These are phyloP conservation scores for Pelochelys cantorii DNA, from an alignment of 2,797 vertebrate genomes.

Conservation along the genomic window DNA sequence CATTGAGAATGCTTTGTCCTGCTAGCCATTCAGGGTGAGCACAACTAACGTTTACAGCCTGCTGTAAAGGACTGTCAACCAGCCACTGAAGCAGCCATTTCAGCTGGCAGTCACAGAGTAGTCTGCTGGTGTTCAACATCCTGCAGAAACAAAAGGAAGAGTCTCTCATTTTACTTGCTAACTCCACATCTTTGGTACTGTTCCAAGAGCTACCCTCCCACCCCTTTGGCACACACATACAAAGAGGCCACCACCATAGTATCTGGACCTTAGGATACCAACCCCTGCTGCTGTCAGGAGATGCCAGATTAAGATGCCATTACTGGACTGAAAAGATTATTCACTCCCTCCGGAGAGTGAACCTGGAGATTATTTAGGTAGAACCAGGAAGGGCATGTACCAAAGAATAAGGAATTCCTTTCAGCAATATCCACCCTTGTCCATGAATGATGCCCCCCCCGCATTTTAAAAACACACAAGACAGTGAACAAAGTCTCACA, in stretches of 20 bases:
- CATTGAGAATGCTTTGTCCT: conserved; percentile 84
- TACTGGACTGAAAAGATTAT: background rate
- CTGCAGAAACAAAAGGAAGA: conserved; percentile 74
- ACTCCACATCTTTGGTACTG: rapidly evolving
- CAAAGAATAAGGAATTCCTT: background rate
- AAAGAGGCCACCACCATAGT: background rate
- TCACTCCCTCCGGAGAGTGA: background rate
- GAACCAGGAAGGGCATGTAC: background rate
- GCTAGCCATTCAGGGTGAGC: conserved; percentile 89
- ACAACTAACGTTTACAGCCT: conserved; percentile 86
- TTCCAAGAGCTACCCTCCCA: background rate
- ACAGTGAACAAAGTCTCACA: background rate
- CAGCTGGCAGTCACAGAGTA: conserved; percentile 95
- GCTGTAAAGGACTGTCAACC: conserved; percentile 82
- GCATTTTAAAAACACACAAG: background rate
- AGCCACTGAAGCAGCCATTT: conserved; percentile 92
- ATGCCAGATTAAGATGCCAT: background rate
- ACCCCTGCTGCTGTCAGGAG: background rate
- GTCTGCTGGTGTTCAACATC: conserved; percentile 90
- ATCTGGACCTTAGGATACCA: background rate
- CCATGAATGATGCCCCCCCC: background rate
- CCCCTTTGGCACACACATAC: background rate
- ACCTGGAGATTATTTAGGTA: background rate
- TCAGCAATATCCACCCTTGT: background rate
- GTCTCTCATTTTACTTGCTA: background rate